phyloP scores from a whole-genome alignment of 2,113 vertebrate genomes.

The Acrocephalus kingi region DNA sequence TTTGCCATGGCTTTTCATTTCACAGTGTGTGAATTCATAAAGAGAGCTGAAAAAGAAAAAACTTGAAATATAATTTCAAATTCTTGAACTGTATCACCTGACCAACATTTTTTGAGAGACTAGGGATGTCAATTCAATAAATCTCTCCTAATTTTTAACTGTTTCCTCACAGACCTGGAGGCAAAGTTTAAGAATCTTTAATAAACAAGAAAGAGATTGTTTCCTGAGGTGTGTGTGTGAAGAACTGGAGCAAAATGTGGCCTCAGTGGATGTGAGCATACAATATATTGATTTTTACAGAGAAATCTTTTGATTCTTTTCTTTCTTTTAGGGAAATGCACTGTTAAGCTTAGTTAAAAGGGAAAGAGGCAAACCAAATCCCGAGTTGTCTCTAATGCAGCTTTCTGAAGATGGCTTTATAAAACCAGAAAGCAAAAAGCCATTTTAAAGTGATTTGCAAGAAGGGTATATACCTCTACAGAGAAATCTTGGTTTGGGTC shows the following conservation, averaged over 20 bases:
- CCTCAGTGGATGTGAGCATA: background rate
- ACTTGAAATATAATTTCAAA: background rate
- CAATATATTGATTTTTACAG: background rate
- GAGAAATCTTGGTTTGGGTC: slow-evolving; percentile 69
- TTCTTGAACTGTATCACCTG: background rate
- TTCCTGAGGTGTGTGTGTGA: background rate
- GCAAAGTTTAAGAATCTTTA: background rate
- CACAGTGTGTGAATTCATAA: background rate
- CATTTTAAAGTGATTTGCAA: slow-evolving; percentile 63
- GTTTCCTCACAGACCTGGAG: background rate
- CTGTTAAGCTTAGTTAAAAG: slow-evolving; percentile 49
- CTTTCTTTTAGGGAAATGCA: background rate
- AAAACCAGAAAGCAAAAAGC: slow-evolving; percentile 31
- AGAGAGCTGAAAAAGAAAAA: background rate
- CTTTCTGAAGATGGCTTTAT: slow-evolving; percentile 46
- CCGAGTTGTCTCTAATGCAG: background rate
- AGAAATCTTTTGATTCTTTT: slow-evolving; percentile 16
- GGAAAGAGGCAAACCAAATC: slow-evolving; percentile 12
- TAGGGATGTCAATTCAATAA: background rate
- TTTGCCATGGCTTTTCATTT: background rate
- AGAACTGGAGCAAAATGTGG: background rate
- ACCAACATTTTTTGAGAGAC: background rate
- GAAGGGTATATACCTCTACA: slow-evolving; percentile 45
- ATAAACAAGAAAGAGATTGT: background rate
- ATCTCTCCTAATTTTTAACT: background rate